Base-by-base conservation (phyloP, 1,140 invertebrate species). In the Drosophila nigrodunni region DNA sequence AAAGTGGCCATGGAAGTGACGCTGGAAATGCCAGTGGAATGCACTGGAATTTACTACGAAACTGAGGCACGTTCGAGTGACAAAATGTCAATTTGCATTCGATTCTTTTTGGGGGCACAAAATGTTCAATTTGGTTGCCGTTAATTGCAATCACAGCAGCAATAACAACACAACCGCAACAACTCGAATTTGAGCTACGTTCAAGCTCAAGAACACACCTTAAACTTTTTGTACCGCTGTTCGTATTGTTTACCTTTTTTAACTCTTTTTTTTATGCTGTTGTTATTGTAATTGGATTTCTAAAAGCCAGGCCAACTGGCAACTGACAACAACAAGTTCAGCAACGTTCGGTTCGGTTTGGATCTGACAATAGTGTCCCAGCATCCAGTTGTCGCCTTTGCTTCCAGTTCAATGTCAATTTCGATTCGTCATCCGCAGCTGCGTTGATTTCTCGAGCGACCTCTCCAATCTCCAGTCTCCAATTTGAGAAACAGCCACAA, bases 171-270 rank as follows among this genome's bases (percentile, higher is more conserved):
- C 18, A 78, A 60, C 62, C 9, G 9, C 57, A 46, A 59, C 57
- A 59, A 13, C 49, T 58, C 30, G 67, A 79, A 65, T 77, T 62
- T 9, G 70, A 44, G 10, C 44, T 25, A 41, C 60, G 58, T 87
- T 90, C 87, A 90, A 90, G 87, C 87, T 90, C 87, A 90, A 90
- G 87, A 90, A 91, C 88, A 91, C 88, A 91, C 88, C 88, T 91
- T 91, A 91, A 91, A 91, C 80, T 68, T 72, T 78, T 74, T 66
- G 58, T 66, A 39, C 47, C 59, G 64, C 61, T 77, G 73, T 62
- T 75, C 71, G 58, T 78, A 69, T 68, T 68, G 13, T 68, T 57
- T 66, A 47, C 55, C 18, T 59, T 37, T 55, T 18, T 54, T 7
- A 62, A 7, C 11, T 69, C 21, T 7, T 70, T 25, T 15, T n/a